Percentiles rank a stretch among this genome's conserved stretches.
Conservation (phyloP, 2,113 vertebrate species). For the Cottus gobio region DNA sequence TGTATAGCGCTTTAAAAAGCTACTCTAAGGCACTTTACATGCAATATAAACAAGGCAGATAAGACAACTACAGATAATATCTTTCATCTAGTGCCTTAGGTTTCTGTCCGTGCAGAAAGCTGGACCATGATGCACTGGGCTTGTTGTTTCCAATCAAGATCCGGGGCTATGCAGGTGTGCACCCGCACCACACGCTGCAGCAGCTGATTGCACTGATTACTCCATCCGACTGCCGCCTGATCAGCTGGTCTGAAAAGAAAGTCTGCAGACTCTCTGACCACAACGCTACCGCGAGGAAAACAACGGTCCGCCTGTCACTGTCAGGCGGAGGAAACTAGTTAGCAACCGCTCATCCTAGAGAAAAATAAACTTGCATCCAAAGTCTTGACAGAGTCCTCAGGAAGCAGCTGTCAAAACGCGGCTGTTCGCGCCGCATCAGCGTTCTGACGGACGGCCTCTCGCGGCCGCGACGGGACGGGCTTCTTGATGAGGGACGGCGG, state of each 20-base stretch:
- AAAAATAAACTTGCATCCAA: too few relatives aligned
- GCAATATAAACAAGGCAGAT: not conserved
- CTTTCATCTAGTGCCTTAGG: too few relatives aligned
- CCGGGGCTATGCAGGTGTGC: not conserved
- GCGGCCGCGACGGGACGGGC: slow-evolving; percentile 12
- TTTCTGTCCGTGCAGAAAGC: not conserved
- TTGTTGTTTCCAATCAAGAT: not conserved
- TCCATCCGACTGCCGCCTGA: not conserved
- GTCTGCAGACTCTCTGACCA: not conserved
- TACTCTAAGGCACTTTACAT: too few relatives aligned
- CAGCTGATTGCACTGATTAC: not conserved
- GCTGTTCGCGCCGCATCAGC: slow-evolving; percentile 31
- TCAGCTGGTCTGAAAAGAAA: not conserved
- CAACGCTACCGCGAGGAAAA: not conserved
- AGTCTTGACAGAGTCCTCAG: slow-evolving; percentile 37
- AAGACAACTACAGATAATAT: too few relatives aligned
- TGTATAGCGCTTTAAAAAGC: too few relatives aligned
- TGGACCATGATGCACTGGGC: not conserved
- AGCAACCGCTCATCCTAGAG: slow-evolving; percentile 11
- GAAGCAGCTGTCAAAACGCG: slow-evolving; percentile 60
- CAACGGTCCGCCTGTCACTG: slow-evolving; percentile 9
- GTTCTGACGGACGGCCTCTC: slow-evolving; percentile 35
- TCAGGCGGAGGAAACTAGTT: slow-evolving; percentile 10
- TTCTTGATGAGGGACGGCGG: slow-evolving; percentile 23
- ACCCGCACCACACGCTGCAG: not conserved